Evolutionary conservation across 2,888 invertebrate species (phyloP), one percentile per base, ranked within the genome.

Genomic region (Trachelus stipa): DNA sequence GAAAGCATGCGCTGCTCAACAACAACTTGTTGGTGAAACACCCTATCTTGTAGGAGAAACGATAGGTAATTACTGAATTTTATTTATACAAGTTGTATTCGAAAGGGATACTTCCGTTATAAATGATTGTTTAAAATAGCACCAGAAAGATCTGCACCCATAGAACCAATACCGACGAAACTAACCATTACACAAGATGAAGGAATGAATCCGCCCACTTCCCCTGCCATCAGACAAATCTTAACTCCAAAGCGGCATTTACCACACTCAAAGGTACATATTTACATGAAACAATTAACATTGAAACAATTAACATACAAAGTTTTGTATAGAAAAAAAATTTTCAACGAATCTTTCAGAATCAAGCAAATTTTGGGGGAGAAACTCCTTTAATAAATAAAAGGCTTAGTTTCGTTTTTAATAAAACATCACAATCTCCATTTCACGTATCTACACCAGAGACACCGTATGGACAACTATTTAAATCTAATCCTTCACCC

Each of bases 1-100:
- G 75, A 88, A 96, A 73, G 93, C 93, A 35, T 97, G 97, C 90
- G 95, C 94, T 23, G 88, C 88, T 73, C 88, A 91, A 0, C 95
- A 95, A 0, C 87, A 88, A 23, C 91, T 93, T 71, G 92, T 95
- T 1, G 90, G 93, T 40, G 95, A 95, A 87, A 89, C 85, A 0
- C 89, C 90, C 0, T 94, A 93, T 88, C 91, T 95, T 0, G 93
- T 96, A 0, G 95, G 95, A 0, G 93, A 94, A 56, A 93, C 93
- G 40, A 87, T 86, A 35, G 88, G 90, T 90, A 87, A 82, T n/a
- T 77, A 73, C 68, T n/a, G 76, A 68, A 68, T 68, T 56, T 74
- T 76, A 73, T 37, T 68, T 76, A 75, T 56, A n/a, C 56, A 69
- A 30, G 30, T 74, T 69, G 73, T 35, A n/a, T 33, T 77, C 30